phyloP scores from a whole-genome alignment of 1,140 invertebrate genomes.

The Varroa destructor region DNA sequence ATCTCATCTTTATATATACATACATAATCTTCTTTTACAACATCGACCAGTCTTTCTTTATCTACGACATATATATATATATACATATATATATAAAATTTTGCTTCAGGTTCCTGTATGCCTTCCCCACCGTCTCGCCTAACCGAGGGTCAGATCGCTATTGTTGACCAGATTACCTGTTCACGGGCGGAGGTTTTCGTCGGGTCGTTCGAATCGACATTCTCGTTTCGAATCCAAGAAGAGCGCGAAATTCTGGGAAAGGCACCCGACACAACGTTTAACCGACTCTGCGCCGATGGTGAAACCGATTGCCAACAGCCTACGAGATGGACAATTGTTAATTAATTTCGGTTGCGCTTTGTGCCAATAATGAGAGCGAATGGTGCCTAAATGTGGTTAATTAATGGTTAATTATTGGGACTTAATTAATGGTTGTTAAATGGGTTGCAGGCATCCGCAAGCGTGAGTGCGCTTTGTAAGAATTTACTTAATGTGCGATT shows the following conservation, averaged over 20 bases:
- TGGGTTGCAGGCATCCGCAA: too few relatives aligned
- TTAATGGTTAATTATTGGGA: too few relatives aligned
- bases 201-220: slow-evolving; percentile 85
- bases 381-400: too few relatives aligned
- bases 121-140: slow-evolving; percentile 31
- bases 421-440: too few relatives aligned
- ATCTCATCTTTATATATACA: background rate
- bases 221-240: slow-evolving; percentile 89
- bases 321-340: slow-evolving; percentile 42
- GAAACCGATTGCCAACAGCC: slow-evolving; percentile 43
- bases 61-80: too few relatives aligned
- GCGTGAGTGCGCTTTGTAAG: too few relatives aligned
- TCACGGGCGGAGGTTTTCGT: slow-evolving; percentile 67
- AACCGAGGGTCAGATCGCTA: slow-evolving; percentile 75
- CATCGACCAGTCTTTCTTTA: too few relatives aligned
- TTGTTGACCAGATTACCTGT: slow-evolving; percentile 92
- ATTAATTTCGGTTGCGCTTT: slow-evolving; percentile 24
- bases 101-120: background rate
- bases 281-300: slow-evolving; percentile 59
- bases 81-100: background rate
- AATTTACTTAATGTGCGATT: too few relatives aligned
- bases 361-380: too few relatives aligned
- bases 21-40: too few relatives aligned
- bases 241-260: slow-evolving; percentile 88
- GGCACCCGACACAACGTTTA: slow-evolving; percentile 64